A percentile compares a stretch with the other conserved stretches of the same genome.
Conservation (phyloP, 2,797 vertebrate genomes). For the Sebastes minor region DNA sequence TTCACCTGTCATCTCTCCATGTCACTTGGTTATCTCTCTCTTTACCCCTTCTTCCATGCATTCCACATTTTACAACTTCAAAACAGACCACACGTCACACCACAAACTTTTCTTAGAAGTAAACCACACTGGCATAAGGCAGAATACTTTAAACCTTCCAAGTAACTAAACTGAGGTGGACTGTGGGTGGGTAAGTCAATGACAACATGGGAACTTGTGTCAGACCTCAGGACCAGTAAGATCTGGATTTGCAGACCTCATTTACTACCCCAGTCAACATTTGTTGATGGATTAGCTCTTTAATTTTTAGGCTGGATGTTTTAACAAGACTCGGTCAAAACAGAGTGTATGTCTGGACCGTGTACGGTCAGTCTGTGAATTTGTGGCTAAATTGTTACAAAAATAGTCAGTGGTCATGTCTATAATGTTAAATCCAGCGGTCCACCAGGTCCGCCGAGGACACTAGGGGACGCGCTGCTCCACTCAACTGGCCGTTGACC, state of each 20-base stretch:
- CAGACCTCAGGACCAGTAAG: background rate
- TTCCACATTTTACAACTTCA: conserved; percentile 4
- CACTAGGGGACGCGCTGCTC: no score
- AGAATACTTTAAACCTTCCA: background rate
- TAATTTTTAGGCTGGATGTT: background rate
- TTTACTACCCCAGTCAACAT: background rate
- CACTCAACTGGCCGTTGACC: no score
- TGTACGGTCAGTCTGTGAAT: no score
- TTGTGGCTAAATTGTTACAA: no score
- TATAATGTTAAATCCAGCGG: no score
- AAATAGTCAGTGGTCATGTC: no score
- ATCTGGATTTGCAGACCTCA: background rate
- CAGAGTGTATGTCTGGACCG: no score
- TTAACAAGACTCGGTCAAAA: background rate
- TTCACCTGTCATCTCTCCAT: background rate
- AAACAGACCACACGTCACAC: conserved; percentile 11
- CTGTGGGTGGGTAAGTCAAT: background rate
- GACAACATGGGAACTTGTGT: conserved; percentile 15
- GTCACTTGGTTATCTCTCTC: background rate
- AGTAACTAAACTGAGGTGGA: background rate
- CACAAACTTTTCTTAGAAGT: conserved; percentile 32
- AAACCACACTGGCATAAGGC: conserved; percentile 7
- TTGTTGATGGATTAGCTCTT: background rate
- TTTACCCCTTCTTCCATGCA: background rate
- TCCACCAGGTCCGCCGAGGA: no score